Conservation (phyloP, 1,140 invertebrate species). For the Cecropterus lyciades region DNA sequence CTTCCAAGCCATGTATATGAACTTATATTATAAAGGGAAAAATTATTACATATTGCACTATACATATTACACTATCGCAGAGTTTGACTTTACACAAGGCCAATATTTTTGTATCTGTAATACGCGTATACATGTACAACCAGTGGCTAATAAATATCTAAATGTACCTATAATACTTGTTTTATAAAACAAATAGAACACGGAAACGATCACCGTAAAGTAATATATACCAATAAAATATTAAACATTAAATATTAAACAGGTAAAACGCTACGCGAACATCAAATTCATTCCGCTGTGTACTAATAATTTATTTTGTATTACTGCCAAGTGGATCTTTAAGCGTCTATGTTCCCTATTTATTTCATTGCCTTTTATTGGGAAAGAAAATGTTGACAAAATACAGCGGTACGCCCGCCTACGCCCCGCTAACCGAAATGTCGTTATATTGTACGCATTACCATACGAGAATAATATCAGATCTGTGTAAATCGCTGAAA, state of each 20-base stretch:
- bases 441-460: slow-evolving; percentile 25
- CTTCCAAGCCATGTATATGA: too few species aligned
- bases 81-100: too few species aligned
- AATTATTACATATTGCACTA: too few species aligned
- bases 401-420: slow-evolving; percentile 1
- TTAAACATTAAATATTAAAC: too few species aligned
- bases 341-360: slow-evolving; percentile 24
- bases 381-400: slow-evolving; percentile 33
- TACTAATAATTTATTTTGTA: slow-evolving; percentile 27
- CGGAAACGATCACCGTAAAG: not conserved
- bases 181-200: slow-evolving; percentile 9
- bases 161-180: not conserved
- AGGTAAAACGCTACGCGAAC: slow-evolving; percentile 14
- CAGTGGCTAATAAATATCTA: too few species aligned
- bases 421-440: slow-evolving; percentile 2
- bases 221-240: slow-evolving; percentile 3
- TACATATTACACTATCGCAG: too few species aligned
- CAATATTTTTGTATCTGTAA: too few species aligned
- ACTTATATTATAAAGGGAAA: too few species aligned
- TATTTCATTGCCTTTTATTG: slow-evolving; percentile 29
- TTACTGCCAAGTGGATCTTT: slow-evolving; percentile 25
- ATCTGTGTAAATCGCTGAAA: slow-evolving; percentile 7
- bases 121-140: too few species aligned
- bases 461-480: slow-evolving; percentile 11
- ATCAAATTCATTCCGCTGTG: slow-evolving; percentile 21